Percentiles rank a stretch among this genome's conserved stretches.
These are phyloP conservation scores for Dryobates pubescens DNA, from an alignment of 2,797 vertebrate species.

Conservation along the genomic window DNA sequence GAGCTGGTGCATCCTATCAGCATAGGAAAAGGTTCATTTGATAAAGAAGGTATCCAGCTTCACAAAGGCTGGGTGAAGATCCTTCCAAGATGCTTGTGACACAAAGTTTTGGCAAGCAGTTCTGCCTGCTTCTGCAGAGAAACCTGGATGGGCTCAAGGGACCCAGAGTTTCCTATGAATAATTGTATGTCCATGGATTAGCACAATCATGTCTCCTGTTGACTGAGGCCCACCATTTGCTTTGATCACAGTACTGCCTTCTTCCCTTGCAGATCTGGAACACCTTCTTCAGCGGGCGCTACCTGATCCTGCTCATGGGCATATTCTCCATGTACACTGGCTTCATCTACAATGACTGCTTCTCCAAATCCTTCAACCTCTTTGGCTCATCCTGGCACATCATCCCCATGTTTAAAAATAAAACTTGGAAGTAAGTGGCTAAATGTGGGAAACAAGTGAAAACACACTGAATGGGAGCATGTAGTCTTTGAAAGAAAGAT, in stretches of 20 bases:
- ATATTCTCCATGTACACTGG: constrained; percentile 86
- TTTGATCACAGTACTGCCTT: background rate
- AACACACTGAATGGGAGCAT: background rate
- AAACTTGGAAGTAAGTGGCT: constrained; percentile 80
- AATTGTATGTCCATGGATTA: background rate
- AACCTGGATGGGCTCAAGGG: background rate
- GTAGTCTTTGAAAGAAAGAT: background rate
- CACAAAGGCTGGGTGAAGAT: background rate
- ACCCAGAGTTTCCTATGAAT: background rate
- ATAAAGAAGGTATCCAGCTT: background rate
- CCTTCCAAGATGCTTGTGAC: background rate
- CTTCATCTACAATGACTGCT: constrained; percentile 86
- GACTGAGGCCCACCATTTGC: rapidly evolving
- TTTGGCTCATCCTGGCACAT: constrained; percentile 85
- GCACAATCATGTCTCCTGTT: background rate
- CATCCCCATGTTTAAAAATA: constrained; percentile 80
- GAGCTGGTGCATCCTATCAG: background rate
- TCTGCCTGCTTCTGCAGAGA: background rate
- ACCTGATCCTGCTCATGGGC: constrained; percentile 83
- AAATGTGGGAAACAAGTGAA: background rate
- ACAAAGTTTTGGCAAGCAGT: background rate
- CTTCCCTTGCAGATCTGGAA: constrained; percentile 80
- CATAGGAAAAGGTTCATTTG: background rate
- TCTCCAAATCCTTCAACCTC: constrained; percentile 83
- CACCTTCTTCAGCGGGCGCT: constrained; percentile 82